Base-by-base conservation (phyloP, 1,140 invertebrate species). In the Hesperophylax magnus region DNA sequence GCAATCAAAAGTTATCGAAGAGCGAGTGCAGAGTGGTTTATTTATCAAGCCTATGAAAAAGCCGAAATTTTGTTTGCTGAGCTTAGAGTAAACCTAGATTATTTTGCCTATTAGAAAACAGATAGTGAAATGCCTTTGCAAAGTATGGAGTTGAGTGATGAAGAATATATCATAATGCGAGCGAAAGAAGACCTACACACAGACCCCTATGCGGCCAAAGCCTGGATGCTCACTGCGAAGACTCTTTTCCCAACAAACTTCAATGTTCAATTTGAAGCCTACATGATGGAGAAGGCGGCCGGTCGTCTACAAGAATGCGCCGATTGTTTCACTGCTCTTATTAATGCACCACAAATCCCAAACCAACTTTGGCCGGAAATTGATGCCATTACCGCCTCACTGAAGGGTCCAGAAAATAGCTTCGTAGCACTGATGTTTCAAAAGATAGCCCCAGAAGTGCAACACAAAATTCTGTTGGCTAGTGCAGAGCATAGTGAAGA, bases 201-300 rank as follows among this genome's bases (percentile, higher is more conserved):
- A 47, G 95, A 97, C 88, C 93, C 94, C 79, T 93, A 93, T 87
- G 92, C 94, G 47, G 95, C 96, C 1, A 97, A 97, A 91, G 94
- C 96, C 22, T 97, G 96, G 96, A 93, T 97, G 89, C 92, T 97
- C n/a, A 97, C 96, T 9, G 96, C 96, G 0, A 96, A 95, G 92
- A 95, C 95, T 9, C 90, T 97, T 78, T 97, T 94, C 91, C 96
- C 96, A 0, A 92, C 94, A 47, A 96, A 96, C 86, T 96, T 96
- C 85, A 93, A 93, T 85, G 93, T 97, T 61, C 96, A 97, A 88
- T 95, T 96, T 88, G 95, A 97, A 91, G 94, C 95, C 0, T 97
- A 97, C 86, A 87, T 93, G 71, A 92, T 96, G 84, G 95, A 96
- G 85, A 97, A 96, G 87, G 90, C 93, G 79, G 93, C 93, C 4